Percentiles rank a stretch among this genome's conserved stretches.
Evolutionary conservation across 2,888 invertebrate genomes (phyloP).

Genomic region (Tetragnatha montana): DNA sequence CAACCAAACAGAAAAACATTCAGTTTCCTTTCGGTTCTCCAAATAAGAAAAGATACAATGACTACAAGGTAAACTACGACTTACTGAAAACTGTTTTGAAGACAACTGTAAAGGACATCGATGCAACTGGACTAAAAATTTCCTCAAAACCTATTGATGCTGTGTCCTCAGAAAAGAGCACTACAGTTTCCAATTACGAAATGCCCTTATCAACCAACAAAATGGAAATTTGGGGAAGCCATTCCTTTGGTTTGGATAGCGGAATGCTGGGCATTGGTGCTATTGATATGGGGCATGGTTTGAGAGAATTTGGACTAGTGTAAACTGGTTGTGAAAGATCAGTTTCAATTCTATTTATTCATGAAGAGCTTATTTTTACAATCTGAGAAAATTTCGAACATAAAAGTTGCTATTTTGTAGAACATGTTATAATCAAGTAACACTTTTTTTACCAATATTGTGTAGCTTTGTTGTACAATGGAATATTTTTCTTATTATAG

Average conservation of each 20-base stretch:
- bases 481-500: too few species aligned
- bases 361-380: background rate
- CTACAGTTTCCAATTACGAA: background rate
- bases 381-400: slow-evolving; percentile 2
- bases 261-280: slow-evolving; percentile 27
- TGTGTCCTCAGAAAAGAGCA: background rate
- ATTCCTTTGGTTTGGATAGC: background rate
- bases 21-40: background rate
- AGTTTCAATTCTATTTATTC: background rate
- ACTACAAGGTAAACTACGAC: background rate
- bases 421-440: too few species aligned
- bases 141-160: background rate
- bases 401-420: background rate
- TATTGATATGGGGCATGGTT: slow-evolving; percentile 13
- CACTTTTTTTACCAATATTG: too few species aligned
- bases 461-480: too few species aligned
- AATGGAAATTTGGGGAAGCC: background rate
- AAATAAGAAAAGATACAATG: background rate
- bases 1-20: background rate
- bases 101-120: background rate
- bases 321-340: background rate
- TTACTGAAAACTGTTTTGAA: background rate
- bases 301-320: background rate
- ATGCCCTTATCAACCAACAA: background rate
- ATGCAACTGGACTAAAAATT: background rate